Evolutionary conservation across 1,140 invertebrate species (phyloP).

Genomic region (Heterodera schachtii): DNA sequence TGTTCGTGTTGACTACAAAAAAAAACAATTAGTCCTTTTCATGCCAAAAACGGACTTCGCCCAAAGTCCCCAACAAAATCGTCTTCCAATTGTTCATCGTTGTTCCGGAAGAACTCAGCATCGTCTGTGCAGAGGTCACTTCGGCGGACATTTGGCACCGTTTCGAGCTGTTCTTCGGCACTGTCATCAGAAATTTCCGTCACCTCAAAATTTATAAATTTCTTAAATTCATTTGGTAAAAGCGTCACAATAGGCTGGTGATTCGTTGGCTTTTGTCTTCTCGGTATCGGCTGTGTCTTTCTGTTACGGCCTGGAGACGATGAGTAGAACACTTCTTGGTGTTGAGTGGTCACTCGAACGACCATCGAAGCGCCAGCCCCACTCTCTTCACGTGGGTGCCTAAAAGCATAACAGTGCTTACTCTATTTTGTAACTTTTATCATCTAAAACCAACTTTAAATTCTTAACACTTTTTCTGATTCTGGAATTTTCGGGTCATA

Average conservation of each 20-base stretch:
- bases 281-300: not conserved
- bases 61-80: not conserved
- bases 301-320: constrained; percentile 19
- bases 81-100: constrained; percentile 8
- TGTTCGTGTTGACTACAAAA: not conserved
- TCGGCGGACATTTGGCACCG: constrained; percentile 17
- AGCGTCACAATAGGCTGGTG: not conserved
- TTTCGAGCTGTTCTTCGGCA: constrained; percentile 21
- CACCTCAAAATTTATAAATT: constrained; percentile 16
- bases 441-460: too few relatives aligned
- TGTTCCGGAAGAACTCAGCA: constrained; percentile 26
- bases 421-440: too few relatives aligned
- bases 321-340: constrained; percentile 24
- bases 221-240: not conserved
- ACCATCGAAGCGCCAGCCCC: constrained; percentile 17
- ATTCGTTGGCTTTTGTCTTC: not conserved
- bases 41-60: constrained; percentile 7
- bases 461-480: too few relatives aligned
- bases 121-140: constrained; percentile 30
- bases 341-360: constrained; percentile 27
- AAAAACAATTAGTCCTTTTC: not conserved
- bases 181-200: constrained; percentile 19
- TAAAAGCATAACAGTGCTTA: not conserved
- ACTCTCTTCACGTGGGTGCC: constrained; percentile 6
- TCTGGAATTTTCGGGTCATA: too few relatives aligned